Conservation (phyloP, 2,888 invertebrate species). For the Calephelis perditalis region DNA sequence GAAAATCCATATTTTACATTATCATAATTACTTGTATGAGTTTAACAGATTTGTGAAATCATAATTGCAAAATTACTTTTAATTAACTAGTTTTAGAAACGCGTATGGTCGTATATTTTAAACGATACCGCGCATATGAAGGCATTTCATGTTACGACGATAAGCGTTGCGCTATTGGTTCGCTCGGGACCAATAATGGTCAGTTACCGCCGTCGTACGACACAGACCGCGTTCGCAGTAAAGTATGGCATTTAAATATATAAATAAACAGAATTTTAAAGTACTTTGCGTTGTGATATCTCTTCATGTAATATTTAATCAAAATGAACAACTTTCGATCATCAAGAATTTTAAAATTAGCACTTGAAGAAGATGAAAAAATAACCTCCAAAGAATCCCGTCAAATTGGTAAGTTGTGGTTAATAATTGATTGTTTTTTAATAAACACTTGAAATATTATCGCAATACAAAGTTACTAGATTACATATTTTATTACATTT, state of each 20-base stretch:
- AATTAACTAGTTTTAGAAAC: too few relatives aligned
- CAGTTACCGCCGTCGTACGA: constrained; percentile 6
- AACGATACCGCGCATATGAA: too few relatives aligned
- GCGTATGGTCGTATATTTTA: too few relatives aligned
- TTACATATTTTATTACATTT: neutral
- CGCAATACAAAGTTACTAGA: neutral
- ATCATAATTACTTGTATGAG: neutral
- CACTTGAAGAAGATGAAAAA: neutral
- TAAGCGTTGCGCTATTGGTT: neutral
- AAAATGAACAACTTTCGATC: neutral
- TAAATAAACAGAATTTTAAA: neutral
- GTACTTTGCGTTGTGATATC: neutral
- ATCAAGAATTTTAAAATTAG: constrained; percentile 1
- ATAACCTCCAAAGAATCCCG: neutral
- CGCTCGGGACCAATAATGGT: neutral
- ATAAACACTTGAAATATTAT: neutral
- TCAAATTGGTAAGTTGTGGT: constrained; percentile 5
- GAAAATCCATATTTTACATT: constrained; percentile 10
- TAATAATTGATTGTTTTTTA: constrained; percentile 4
- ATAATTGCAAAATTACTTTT: too few relatives aligned
- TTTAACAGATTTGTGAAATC: too few relatives aligned
- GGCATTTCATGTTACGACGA: too few relatives aligned
- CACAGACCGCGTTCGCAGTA: neutral
- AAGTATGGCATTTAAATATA: neutral
- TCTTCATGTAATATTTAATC: neutral